phyloP scores from a whole-genome alignment of 2,888 invertebrate species.

The Nipponacmea schrenckii region DNA sequence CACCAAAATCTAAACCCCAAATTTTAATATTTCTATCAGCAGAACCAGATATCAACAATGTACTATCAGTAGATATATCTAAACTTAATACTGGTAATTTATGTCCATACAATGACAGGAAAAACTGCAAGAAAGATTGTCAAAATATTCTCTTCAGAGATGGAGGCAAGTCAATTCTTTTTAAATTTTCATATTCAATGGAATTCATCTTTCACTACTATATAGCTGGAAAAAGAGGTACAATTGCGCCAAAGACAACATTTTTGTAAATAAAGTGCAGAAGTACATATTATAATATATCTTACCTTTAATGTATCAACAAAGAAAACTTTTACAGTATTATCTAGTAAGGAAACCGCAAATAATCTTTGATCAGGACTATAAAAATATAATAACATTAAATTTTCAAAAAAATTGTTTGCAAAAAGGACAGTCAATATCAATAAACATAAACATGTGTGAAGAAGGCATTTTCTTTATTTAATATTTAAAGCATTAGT shows the following conservation, averaged over 20 bases:
- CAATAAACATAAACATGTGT: too few relatives aligned
- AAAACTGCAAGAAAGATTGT: slow-evolving; percentile 76
- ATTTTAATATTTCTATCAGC: slow-evolving; percentile 95
- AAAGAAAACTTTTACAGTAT: slow-evolving; percentile 95
- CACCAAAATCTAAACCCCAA: slow-evolving; percentile 99
- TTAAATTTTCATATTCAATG: too few relatives aligned
- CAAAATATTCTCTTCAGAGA: not conserved
- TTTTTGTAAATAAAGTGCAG: too few relatives aligned
- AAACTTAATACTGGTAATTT: slow-evolving; percentile 91
- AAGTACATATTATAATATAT: too few relatives aligned
- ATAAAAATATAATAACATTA: slow-evolving; percentile 64
- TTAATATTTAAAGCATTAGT: too few relatives aligned
- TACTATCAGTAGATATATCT: slow-evolving; percentile 84
- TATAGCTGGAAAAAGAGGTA: too few relatives aligned
- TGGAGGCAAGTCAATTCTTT: too few relatives aligned
- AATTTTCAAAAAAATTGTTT: too few relatives aligned
- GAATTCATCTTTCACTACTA: too few relatives aligned
- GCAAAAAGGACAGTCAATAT: too few relatives aligned
- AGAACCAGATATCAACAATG: slow-evolving; percentile 91
- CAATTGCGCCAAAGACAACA: too few relatives aligned
- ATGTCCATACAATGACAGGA: slow-evolving; percentile 94
- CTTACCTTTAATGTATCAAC: slow-evolving; percentile 89
- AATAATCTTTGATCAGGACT: slow-evolving; percentile 88
- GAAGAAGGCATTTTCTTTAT: too few relatives aligned
- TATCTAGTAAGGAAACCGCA: slow-evolving; percentile 90